A percentile compares a stretch with the other conserved stretches of the same genome.
Evolutionary conservation across 2,797 vertebrate genomes (phyloP).

Genomic region (Ara ararauna): DNA sequence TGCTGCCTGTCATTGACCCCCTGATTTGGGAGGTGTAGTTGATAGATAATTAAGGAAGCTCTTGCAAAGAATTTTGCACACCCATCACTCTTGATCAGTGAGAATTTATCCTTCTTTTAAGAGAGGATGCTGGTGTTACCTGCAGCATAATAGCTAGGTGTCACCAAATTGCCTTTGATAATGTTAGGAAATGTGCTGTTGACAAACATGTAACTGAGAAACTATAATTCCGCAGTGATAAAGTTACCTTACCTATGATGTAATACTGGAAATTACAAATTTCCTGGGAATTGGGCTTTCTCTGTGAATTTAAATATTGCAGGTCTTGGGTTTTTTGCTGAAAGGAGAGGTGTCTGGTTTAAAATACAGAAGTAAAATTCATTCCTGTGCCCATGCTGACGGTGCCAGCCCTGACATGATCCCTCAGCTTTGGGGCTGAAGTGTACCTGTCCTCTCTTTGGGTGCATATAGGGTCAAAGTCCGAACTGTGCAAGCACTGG

Average conservation of each 20-base stretch:
- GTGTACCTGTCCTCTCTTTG: accelerated
- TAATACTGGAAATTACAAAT: background rate
- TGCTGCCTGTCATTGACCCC: background rate
- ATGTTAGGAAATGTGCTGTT: conserved; percentile 24
- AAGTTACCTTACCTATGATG: background rate
- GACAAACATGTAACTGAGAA: conserved; percentile 46
- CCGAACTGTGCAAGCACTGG: background rate
- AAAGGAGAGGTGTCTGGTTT: background rate
- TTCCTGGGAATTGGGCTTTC: background rate
- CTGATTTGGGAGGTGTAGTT: background rate
- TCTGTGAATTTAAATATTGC: background rate
- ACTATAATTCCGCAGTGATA: background rate
- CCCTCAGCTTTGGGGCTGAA: background rate
- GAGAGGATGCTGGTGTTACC: conserved; percentile 2
- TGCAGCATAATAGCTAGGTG: background rate
- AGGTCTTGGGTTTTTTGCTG: background rate
- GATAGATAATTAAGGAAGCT: conserved; percentile 5
- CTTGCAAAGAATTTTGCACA: background rate
- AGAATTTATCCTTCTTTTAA: conserved; percentile 40
- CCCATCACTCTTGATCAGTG: background rate
- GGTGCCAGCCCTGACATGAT: accelerated
- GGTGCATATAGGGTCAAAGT: background rate
- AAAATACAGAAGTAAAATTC: background rate
- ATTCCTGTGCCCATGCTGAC: accelerated
- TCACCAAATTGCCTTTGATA: conserved; percentile 48